Evolutionary conservation across 2,113 vertebrate species (phyloP).

Genomic region (Barbus barbus): DNA sequence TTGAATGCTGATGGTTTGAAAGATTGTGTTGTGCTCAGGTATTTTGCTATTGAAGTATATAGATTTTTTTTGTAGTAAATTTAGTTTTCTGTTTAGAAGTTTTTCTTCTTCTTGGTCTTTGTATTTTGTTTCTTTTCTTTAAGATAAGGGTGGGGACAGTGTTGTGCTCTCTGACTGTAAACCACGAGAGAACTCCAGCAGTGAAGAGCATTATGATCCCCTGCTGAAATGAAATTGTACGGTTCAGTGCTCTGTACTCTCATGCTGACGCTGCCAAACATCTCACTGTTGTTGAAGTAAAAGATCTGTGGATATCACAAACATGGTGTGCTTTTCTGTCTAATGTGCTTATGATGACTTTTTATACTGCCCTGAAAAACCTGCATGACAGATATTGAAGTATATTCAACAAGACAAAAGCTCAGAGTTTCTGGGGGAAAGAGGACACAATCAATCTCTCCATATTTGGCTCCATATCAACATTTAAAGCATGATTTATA

Average conservation of each 20-base stretch:
- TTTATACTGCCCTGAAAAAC: not conserved
- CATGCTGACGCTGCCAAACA: slow-evolving; percentile 24
- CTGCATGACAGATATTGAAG: not conserved
- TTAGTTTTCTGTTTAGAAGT: not conserved
- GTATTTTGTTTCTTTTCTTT: not conserved
- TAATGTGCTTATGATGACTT: not conserved
- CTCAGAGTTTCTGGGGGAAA: not conserved
- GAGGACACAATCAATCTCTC: not conserved
- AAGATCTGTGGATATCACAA: slow-evolving; percentile 15
- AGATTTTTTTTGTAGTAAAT: not conserved
- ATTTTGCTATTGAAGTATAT: slow-evolving; percentile 3
- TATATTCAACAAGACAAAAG: not conserved
- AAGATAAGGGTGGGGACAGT: not conserved
- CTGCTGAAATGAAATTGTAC: slow-evolving; percentile 4
- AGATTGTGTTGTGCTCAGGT: slow-evolving; percentile 19
- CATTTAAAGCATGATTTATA: not conserved
- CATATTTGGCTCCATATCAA: not conserved
- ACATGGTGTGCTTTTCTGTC: not conserved
- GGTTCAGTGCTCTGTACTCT: slow-evolving; percentile 10
- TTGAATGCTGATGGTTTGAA: not conserved
- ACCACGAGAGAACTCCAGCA: not conserved
- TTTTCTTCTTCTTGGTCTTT: not conserved
- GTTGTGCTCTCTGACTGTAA: not conserved
- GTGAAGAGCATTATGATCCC: slow-evolving; percentile 11
- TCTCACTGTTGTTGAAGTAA: slow-evolving; percentile 10